Conservation (phyloP, 2,888 invertebrate genomes). For the Cantharis nigra region DNA sequence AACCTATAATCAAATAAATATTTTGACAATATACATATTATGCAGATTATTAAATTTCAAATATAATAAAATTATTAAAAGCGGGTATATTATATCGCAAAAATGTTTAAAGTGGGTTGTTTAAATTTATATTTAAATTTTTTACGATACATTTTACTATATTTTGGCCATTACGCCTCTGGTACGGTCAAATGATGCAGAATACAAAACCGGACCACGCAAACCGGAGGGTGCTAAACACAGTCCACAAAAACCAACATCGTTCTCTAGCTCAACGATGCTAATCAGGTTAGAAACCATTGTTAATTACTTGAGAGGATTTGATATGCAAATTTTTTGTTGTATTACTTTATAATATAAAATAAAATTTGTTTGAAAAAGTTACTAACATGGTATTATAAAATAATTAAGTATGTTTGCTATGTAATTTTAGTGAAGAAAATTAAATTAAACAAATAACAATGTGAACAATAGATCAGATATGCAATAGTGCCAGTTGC, state of each 20-base stretch:
- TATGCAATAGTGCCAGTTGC: neutral
- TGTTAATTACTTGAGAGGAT: constrained; percentile 25
- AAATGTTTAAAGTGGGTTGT: neutral
- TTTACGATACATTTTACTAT: neutral
- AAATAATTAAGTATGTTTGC: neutral
- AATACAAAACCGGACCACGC: constrained; percentile 24
- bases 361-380: neutral
- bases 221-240: constrained; percentile 25
- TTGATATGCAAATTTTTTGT: constrained; percentile 20
- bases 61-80: too few relatives aligned
- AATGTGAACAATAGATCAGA: neutral
- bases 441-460: neutral
- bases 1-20: too few relatives aligned
- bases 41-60: too few relatives aligned
- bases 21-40: too few relatives aligned
- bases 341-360: constrained; percentile 5
- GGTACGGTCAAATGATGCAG: constrained; percentile 21
- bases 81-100: neutral
- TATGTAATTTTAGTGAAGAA: neutral
- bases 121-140: neutral
- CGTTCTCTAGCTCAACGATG: constrained; percentile 22
- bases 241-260: constrained; percentile 23
- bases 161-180: constrained; percentile 20
- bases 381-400: neutral
- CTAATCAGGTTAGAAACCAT: constrained; percentile 28